phyloP scores from a whole-genome alignment of 2,113 vertebrate species.

The Aldabrachelys gigantea region DNA sequence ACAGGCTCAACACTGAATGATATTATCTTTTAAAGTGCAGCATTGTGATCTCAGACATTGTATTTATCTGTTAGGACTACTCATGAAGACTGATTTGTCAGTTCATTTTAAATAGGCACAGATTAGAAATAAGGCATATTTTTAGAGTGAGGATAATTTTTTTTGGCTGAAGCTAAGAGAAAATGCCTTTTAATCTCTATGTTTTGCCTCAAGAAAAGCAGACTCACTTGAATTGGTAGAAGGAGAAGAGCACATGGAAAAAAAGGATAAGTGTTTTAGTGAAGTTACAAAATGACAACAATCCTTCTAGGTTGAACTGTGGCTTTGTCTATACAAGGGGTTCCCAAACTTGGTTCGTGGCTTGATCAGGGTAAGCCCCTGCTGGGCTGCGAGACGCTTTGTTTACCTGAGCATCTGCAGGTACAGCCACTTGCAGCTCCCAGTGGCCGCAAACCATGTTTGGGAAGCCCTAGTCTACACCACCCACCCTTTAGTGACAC shows the following conservation, averaged over 20 bases:
- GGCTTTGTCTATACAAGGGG: no score
- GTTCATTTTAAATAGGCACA: neutral
- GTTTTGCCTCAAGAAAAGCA: neutral
- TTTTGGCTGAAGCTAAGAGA: neutral
- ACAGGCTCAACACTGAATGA: conserved; percentile 67
- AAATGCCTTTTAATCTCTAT: neutral
- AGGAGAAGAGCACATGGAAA: neutral
- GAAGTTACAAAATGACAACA: neutral
- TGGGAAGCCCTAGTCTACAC: no score
- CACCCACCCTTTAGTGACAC: no score
- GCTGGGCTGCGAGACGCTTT: no score
- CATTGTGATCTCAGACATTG: neutral
- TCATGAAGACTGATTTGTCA: neutral
- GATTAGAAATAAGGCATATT: neutral
- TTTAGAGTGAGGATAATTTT: neutral
- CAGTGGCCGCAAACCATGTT: no score
- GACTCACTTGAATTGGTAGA: neutral
- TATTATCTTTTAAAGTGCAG: conserved; percentile 54
- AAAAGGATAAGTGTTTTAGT: neutral
- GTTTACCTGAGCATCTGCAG: no score
- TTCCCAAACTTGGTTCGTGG: no score
- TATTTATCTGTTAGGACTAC: neutral
- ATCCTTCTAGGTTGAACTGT: neutral
- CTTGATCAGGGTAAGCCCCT: no score
- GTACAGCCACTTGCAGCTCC: no score